Evolutionary conservation across 2,113 vertebrate genomes (phyloP), one percentile per base, ranked within the genome.

Genomic region (Gymnocephalus cernua): DNA sequence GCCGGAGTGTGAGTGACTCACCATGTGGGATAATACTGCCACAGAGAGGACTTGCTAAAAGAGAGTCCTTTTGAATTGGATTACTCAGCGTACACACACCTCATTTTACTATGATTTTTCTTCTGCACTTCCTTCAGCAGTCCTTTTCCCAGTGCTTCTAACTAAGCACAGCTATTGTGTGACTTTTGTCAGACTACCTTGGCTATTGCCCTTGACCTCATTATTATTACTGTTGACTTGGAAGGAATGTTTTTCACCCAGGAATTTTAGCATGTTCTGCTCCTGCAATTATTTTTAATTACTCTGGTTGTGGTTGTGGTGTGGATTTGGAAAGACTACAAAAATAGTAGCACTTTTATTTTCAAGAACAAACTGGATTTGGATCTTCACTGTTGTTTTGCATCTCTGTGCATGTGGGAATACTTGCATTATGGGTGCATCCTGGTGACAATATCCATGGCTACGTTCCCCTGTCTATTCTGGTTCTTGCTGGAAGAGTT

Each of bases 1-100:
- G 89, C 89, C 81, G 58, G 73, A 85, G 86, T 85, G 72, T 57
- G 78, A 74, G 91, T 93, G 93, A 93, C 78, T 93, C 90, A 93
- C 62, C 54, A 25, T 84, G 88, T 74, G 88, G 86, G 86, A 92
- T 91, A 85, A 84, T 83, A 48, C 85, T 64, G 74, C 85, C 80
- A 84, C 75, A 77, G 65, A 83, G 73, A 84, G n/a, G 80, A 69
- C 74, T 15, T 61, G 59, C 53, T 88, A 62, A 83, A 57, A 88
- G 65, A 57, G 59, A 80, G 53, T 9, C 29, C 47, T 66, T 79
- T 79, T 66, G 41, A 71, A 84, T 82, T 56, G 19, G 50, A 59
- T 89, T 88, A 77, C 72, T 91, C 64, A 76, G 64, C 50, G 65
- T 74, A 44, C 10, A 3, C 77, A 79, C 64, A 62, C 63, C 61